Percentiles rank a stretch among this genome's conserved stretches.
phyloP scores from a whole-genome alignment of 2,888 invertebrate species.

The Coremacera marginata region DNA sequence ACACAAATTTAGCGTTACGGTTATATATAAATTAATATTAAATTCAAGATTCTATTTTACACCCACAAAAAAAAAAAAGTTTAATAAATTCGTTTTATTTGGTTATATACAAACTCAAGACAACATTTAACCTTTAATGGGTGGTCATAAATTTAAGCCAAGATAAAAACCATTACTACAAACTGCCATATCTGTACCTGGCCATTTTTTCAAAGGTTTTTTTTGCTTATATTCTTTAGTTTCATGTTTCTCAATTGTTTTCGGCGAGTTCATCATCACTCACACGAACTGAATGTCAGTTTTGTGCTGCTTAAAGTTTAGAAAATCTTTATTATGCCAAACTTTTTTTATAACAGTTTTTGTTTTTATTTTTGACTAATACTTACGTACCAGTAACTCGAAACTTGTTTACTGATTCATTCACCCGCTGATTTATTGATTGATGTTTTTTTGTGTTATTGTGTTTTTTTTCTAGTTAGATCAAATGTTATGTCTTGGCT shows the following conservation, averaged over 20 bases:
- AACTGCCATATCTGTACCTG: neutral
- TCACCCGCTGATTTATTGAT: constrained; percentile 10
- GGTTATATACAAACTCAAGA: too few species aligned
- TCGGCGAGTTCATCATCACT: constrained; percentile 14
- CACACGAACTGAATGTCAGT: neutral
- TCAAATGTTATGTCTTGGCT: neutral
- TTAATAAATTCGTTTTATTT: too few species aligned
- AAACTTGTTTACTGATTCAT: constrained; percentile 15
- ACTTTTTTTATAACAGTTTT: neutral
- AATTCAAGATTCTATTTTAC: too few species aligned
- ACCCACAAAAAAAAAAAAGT: too few species aligned
- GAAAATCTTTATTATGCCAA: neutral
- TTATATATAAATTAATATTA: too few species aligned
- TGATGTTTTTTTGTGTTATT: neutral
- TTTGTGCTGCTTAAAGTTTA: neutral
- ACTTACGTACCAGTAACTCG: neutral
- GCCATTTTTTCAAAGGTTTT: neutral
- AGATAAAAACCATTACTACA: neutral
- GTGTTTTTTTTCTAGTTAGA: neutral
- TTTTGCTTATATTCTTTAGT: neutral
- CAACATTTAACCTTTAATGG: too few species aligned
- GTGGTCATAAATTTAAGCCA: too few species aligned
- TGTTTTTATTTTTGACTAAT: neutral
- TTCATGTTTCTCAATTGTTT: neutral
- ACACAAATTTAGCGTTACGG: too few species aligned